Evolutionary conservation across 2,888 invertebrate species (phyloP).

Genomic region (Thelaira solivaga): DNA sequence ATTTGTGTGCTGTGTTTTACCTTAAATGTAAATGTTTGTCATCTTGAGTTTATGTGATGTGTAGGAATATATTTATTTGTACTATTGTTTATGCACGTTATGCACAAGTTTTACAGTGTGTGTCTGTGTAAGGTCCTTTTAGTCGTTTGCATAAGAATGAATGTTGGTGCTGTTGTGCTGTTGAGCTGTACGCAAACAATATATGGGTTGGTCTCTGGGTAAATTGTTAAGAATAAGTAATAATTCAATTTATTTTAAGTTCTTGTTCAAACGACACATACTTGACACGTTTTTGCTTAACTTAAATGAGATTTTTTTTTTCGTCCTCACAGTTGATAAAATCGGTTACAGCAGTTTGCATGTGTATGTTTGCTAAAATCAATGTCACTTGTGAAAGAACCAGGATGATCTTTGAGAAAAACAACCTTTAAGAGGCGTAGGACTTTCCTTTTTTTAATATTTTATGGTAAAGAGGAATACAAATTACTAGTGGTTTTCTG

Average conservation of each 20-base stretch:
- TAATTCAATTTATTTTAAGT: slow-evolving; percentile 58
- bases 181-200: slow-evolving; percentile 42
- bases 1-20: slow-evolving; percentile 15
- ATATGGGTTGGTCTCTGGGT: slow-evolving; percentile 38
- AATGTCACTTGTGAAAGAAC: too few relatives aligned
- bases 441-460: too few relatives aligned
- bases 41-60: slow-evolving; percentile 12
- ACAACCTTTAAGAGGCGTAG: too few relatives aligned
- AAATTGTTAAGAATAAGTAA: slow-evolving; percentile 47
- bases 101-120: neutral
- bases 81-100: neutral
- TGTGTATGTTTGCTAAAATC: neutral
- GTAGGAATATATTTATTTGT: neutral
- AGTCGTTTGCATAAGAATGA: neutral
- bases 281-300: slow-evolving; percentile 50
- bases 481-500: too few relatives aligned
- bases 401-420: too few relatives aligned
- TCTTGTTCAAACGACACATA: slow-evolving; percentile 40
- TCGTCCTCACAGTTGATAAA: neutral
- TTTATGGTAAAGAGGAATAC: too few relatives aligned
- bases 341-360: neutral
- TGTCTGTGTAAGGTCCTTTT: neutral
- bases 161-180: slow-evolving; percentile 7
- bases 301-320: neutral
- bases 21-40: slow-evolving; percentile 45